These are phyloP conservation scores for Diogma glabrata DNA, from an alignment of 2,888 invertebrate genomes.

Conservation along the genomic window DNA sequence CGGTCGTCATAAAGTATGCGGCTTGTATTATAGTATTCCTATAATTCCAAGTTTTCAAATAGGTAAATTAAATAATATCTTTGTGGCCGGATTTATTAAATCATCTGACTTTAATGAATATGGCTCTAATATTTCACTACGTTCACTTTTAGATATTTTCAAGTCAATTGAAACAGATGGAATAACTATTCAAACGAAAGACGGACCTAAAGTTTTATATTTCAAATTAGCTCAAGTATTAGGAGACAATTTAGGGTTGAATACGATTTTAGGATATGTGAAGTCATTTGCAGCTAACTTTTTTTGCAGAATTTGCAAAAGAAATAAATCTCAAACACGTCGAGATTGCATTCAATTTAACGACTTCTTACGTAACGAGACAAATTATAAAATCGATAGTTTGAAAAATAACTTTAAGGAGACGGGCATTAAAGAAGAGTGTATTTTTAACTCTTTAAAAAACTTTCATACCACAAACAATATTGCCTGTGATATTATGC, in stretches of 20 bases:
- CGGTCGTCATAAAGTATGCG: not conserved
- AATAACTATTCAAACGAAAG: not conserved
- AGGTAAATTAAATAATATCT: not conserved
- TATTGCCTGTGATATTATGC: constrained; percentile 1
- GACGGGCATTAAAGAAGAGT: constrained; percentile 1
- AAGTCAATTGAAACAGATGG: not conserved
- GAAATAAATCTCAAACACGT: not conserved
- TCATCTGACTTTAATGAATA: not conserved
- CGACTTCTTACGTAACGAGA: not conserved
- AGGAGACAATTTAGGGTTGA: no score
- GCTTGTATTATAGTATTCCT: not conserved
- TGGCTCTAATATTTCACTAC: not conserved
- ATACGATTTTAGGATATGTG: no score
- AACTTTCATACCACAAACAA: not conserved
- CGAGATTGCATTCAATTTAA: constrained; percentile 3
- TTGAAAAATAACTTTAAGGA: not conserved
- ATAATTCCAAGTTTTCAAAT: constrained; percentile 1
- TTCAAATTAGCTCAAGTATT: not conserved
- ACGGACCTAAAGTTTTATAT: not conserved
- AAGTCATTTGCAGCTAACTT: not conserved
- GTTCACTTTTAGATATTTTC: not conserved
- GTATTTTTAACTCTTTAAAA: not conserved
- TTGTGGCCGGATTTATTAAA: constrained; percentile 3
- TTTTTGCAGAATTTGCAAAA: not conserved
- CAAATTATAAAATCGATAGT: not conserved